phyloP scores from a whole-genome alignment of 2,888 invertebrate genomes.

The Drosophila leonis region DNA sequence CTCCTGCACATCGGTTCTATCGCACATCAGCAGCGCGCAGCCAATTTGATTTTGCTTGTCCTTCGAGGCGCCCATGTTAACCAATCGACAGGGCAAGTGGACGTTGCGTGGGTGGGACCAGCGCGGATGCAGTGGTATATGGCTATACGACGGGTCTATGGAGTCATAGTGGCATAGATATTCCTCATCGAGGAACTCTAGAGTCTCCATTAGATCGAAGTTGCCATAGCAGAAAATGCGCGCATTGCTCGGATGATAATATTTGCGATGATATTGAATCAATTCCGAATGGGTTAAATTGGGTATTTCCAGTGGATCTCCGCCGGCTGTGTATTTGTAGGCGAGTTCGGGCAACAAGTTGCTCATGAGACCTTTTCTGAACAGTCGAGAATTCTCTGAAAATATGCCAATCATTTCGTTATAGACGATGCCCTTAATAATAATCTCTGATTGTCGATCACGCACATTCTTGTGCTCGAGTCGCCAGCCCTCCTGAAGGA shows the following conservation, averaged over 20 bases:
- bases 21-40: conserved; percentile 91
- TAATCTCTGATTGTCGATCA: conserved; percentile 90
- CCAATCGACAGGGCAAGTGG: conserved; percentile 90
- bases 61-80: conserved; percentile 92
- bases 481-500: conserved; percentile 97
- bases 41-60: conserved; percentile 94
- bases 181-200: conserved; percentile 90
- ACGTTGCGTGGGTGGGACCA: conserved; percentile 89
- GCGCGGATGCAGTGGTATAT: conserved; percentile 90
- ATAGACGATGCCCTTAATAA: conserved; percentile 97
- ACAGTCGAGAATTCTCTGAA: conserved; percentile 93
- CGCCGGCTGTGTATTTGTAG: conserved; percentile 94
- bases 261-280: conserved; percentile 92
- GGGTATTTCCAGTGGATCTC: conserved; percentile 95
- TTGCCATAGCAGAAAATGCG: conserved; percentile 96
- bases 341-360: conserved; percentile 93
- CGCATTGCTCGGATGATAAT: conserved; percentile 97
- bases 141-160: conserved; percentile 88
- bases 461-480: conserved; percentile 92
- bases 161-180: conserved; percentile 88
- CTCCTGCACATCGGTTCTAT: conserved; percentile 92
- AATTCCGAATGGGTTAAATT: conserved; percentile 92
- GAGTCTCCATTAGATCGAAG: conserved; percentile 91
- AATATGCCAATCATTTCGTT: conserved; percentile 99
- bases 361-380: conserved; percentile 90